phyloP scores from a whole-genome alignment of 2,888 invertebrate genomes.

The Drosophila lacicola region DNA sequence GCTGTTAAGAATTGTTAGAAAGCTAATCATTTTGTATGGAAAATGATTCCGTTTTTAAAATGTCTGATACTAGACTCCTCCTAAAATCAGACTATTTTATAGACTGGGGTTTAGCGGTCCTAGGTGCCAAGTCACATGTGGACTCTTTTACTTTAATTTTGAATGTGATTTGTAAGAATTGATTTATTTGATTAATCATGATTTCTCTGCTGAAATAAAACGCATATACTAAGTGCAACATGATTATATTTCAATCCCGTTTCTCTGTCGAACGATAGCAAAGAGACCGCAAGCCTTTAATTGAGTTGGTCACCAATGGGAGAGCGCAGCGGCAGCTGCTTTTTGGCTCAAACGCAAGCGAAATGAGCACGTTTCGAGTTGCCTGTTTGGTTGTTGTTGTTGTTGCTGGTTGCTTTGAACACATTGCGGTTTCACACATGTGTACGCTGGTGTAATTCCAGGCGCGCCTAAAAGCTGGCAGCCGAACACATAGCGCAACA shows the following conservation, averaged over 20 bases:
- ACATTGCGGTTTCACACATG: constrained; percentile 67
- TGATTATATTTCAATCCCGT: constrained; percentile 12
- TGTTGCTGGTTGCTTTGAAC: constrained; percentile 60
- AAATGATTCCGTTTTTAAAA: too few species aligned
- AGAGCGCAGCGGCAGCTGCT: constrained; percentile 18
- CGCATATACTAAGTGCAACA: background rate
- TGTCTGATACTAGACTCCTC: too few species aligned
- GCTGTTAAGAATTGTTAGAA: too few species aligned
- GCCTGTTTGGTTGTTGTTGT: constrained; percentile 24
- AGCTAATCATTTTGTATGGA: too few species aligned
- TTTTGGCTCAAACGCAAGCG: constrained; percentile 28
- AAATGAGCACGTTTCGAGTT: constrained; percentile 63
- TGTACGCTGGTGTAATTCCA: constrained; percentile 54
- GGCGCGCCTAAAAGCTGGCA: constrained; percentile 61
- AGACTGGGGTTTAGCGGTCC: too few species aligned
- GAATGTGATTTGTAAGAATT: background rate
- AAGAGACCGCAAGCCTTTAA: constrained; percentile 59
- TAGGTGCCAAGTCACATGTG: too few species aligned
- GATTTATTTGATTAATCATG: background rate
- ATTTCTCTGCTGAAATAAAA: background rate
- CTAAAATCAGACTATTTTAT: too few species aligned
- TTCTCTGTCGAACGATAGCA: constrained; percentile 33
- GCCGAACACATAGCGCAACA: constrained; percentile 17
- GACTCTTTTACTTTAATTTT: background rate
- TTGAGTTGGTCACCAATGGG: constrained; percentile 45